Evolutionary conservation across 2,113 vertebrate genomes (phyloP).

Genomic region (Corydoras sp.): DNA sequence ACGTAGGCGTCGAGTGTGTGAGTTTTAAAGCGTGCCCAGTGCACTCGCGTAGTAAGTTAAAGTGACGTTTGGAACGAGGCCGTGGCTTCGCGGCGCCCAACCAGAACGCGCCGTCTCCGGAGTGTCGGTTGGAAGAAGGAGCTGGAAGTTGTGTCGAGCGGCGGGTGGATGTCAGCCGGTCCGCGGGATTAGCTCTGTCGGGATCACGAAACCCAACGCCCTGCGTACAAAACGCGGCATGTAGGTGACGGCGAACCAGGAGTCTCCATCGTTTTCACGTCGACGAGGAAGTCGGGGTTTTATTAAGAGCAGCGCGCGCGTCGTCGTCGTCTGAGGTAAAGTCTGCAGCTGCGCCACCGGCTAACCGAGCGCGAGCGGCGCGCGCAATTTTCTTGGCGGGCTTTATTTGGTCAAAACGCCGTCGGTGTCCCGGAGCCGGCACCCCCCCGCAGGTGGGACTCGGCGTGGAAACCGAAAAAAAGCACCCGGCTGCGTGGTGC

Average conservation of each 20-base stretch:
- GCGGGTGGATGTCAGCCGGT: not conserved
- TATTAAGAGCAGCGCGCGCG: not conserved
- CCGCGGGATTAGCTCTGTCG: not conserved
- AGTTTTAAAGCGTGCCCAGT: not conserved
- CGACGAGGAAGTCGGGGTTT: not conserved
- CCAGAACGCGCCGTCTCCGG: conserved; percentile 40
- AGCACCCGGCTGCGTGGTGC: no score
- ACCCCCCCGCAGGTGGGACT: no score
- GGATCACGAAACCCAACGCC: not conserved
- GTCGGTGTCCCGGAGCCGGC: no score
- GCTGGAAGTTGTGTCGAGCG: conserved; percentile 1
- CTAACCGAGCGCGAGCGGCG: not conserved
- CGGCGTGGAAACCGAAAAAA: no score
- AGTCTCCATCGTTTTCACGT: not conserved
- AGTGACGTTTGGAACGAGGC: not conserved
- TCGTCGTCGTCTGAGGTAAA: conserved; percentile 10
- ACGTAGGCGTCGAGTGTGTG: not conserved
- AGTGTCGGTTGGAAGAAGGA: conserved; percentile 11
- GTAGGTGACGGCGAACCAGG: not conserved
- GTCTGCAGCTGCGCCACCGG: not conserved
- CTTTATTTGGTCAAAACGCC: not conserved
- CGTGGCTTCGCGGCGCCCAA: conserved; percentile 1
- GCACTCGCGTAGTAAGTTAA: not conserved
- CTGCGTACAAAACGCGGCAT: not conserved
- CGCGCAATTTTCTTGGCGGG: not conserved